Conservation (phyloP, 2,888 invertebrate species). For the Strigamia maritima region DNA sequence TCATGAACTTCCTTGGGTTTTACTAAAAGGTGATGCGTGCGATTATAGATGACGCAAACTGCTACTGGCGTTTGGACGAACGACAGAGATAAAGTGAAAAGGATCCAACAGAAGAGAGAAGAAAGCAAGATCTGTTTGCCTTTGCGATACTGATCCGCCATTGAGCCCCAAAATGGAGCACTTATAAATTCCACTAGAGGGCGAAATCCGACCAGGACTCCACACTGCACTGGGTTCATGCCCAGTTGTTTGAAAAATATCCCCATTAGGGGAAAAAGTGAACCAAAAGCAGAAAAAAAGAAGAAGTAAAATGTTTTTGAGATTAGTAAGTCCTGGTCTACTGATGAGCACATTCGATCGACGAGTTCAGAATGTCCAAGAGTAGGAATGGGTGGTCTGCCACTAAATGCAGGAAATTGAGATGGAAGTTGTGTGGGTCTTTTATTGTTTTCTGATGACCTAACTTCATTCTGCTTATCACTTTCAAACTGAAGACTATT, state of each 20-base stretch:
- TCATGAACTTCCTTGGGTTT: constrained; percentile 42
- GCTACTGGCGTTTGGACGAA: constrained; percentile 92
- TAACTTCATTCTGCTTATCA: constrained; percentile 1
- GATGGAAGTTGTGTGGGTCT: constrained; percentile 8
- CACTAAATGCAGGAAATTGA: neutral
- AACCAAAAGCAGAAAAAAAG: constrained; percentile 98
- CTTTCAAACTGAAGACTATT: neutral
- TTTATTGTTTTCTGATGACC: neutral
- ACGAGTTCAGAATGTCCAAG: constrained; percentile 61
- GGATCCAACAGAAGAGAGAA: constrained; percentile 90
- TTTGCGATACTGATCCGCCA: constrained; percentile 86
- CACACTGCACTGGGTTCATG: constrained; percentile 95
- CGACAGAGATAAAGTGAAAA: constrained; percentile 92
- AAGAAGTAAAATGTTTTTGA: constrained; percentile 99
- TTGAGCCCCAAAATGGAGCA: constrained; percentile 95
- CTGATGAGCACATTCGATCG: constrained; percentile 75
- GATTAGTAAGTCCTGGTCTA: constrained; percentile 86
- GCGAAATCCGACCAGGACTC: constrained; percentile 87
- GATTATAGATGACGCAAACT: constrained; percentile 72
- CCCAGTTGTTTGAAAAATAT: constrained; percentile 99
- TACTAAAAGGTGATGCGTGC: constrained; percentile 58
- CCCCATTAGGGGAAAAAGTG: constrained; percentile 95
- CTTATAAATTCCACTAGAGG: constrained; percentile 96
- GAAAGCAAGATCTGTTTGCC: constrained; percentile 83
- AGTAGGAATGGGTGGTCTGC: neutral